Base-by-base conservation (phyloP, 2,888 invertebrate species). In the Pilophorus perplexus region DNA sequence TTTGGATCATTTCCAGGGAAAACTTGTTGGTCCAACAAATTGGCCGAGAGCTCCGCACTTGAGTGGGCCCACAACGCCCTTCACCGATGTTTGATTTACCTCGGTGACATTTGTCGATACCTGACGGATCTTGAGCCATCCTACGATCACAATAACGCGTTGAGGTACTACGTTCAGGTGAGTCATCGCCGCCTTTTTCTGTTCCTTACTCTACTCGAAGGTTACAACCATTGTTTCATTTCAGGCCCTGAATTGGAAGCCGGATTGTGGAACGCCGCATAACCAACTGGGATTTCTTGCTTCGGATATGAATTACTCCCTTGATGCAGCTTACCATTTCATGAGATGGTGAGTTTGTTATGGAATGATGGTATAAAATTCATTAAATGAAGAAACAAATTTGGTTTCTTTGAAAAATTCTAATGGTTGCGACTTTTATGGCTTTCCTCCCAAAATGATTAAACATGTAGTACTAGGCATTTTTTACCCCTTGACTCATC, bases 231-330 rank as follows among this genome's bases (percentile, higher is more conserved):
- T n/a, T n/a, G n/a, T n/a, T n/a, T n/a, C n/a, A n/a, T n/a, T n/a
- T n/a, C n/a, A 90, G 80, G 92, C 93, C 38, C 84, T 89, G 69
- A 84, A 85, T 70, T 81, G 88, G 68, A 88, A 89, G 76, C 85
- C 88, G 52, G 83, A 85, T 25, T 84, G 85, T 76, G 95, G 95
- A 50, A 92, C 93, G 89, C 93, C 96, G 1, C 90, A 92, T 75
- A 96, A 97, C 79, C 96, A 96, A 78, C 81, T 97, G 72, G 96
- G 94, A 1, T 95, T 93, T 16, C 78, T 97, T 59, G 87, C 87
- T 68, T 86, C 88, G 72, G 87, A 84, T 57, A 85, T 83, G 74
- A 91, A 91, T 77, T 87, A 87, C 75, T 88, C 89, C 74, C 80
- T 94, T 68, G 92, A 94, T 77, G 92, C 94, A 0, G 88, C 88